These are phyloP conservation scores for Diaprepes abbreviatus DNA, from an alignment of 2,888 invertebrate species.

Conservation along the genomic window DNA sequence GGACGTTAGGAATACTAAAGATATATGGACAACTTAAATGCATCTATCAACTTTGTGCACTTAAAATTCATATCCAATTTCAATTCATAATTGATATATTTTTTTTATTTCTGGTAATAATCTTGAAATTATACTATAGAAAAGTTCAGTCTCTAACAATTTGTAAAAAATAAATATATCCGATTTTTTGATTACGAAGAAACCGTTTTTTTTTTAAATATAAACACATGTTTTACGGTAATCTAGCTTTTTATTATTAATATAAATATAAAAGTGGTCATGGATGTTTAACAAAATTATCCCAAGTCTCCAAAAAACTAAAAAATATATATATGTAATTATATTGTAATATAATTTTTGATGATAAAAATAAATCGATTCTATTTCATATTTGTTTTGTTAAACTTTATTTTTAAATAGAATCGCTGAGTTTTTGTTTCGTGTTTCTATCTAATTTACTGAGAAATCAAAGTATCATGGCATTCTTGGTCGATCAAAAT, in stretches of 20 bases:
- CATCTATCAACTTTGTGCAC: no score
- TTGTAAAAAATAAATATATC: no score
- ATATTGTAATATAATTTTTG: not conserved
- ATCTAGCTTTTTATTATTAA: not conserved
- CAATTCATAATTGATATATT: no score
- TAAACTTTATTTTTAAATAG: not conserved
- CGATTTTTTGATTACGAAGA: no score
- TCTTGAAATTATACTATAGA: no score
- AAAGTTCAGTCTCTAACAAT: no score
- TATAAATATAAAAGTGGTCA: not conserved
- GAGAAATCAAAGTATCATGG: slow-evolving; percentile 2
- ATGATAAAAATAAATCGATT: slow-evolving; percentile 2
- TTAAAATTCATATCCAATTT: no score
- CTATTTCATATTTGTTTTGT: not conserved
- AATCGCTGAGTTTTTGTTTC: not conserved
- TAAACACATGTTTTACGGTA: not conserved
- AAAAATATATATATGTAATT: not conserved
- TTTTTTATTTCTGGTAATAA: no score
- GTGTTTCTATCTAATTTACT: not conserved
- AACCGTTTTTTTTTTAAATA: no score
- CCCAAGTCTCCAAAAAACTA: not conserved
- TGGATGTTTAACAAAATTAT: not conserved
- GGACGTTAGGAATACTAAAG: no score
- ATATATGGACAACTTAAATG: no score
- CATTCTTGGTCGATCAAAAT: not conserved